Percentiles rank a stretch among this genome's conserved stretches.
Evolutionary conservation across 1,140 invertebrate genomes (phyloP).

Genomic region (Leptinotarsa lineolata): DNA sequence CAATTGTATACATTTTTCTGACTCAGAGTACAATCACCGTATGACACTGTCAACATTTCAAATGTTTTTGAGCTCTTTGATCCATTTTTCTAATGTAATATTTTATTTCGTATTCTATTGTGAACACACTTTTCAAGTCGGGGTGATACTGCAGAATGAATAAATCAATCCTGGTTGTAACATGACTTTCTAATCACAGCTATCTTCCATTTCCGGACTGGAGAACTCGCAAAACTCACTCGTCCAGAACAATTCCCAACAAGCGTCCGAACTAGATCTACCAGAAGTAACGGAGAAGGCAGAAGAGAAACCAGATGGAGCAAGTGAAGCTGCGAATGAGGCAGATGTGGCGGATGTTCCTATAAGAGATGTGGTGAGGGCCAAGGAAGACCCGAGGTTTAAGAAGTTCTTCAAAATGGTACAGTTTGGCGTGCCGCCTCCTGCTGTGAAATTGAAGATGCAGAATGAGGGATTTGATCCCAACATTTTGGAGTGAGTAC

Average conservation of each 20-base stretch:
- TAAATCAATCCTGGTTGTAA: too few relatives aligned
- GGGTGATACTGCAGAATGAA: too few relatives aligned
- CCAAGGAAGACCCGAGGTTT: conserved; percentile 67
- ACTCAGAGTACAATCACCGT: too few relatives aligned
- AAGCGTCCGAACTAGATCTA: conserved; percentile 33
- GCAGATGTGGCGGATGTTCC: neutral
- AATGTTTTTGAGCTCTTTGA: too few relatives aligned
- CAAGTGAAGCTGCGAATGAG: conserved; percentile 32
- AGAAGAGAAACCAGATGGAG: conserved; percentile 14
- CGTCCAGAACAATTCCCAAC: neutral
- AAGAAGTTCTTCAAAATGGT: conserved; percentile 87
- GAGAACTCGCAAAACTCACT: conserved; percentile 15
- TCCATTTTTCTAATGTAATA: too few relatives aligned
- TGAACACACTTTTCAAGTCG: too few relatives aligned
- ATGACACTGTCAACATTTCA: too few relatives aligned
- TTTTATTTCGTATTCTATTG: too few relatives aligned
- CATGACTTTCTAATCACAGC: conserved; percentile 57
- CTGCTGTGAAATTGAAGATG: conserved; percentile 84
- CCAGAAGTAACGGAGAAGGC: conserved; percentile 43
- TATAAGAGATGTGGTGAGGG: conserved; percentile 23
- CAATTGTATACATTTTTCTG: too few relatives aligned
- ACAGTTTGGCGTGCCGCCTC: conserved; percentile 78
- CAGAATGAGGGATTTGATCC: conserved; percentile 79
- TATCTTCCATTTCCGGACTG: conserved; percentile 71
- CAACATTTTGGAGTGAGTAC: conserved; percentile 73